phyloP scores from a whole-genome alignment of 1,140 invertebrate species.

The Drosophila tani region DNA sequence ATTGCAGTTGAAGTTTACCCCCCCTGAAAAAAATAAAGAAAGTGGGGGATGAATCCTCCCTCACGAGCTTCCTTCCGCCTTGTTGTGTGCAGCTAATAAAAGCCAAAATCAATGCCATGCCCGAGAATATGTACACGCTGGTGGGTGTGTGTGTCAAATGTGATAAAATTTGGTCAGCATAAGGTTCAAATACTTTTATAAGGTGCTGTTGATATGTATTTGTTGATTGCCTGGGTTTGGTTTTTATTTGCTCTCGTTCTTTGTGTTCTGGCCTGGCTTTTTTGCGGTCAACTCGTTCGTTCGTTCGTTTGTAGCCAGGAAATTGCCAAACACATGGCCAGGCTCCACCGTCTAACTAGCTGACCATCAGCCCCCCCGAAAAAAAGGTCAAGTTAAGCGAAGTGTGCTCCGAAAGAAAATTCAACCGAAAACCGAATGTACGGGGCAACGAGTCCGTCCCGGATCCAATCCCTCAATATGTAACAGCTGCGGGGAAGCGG shows the following conservation, averaged over 20 bases:
- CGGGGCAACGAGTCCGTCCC: background rate
- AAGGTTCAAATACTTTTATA: constrained; percentile 83
- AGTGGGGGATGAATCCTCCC: constrained; percentile 17
- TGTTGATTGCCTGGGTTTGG: constrained; percentile 80
- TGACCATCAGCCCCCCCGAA: constrained; percentile 26
- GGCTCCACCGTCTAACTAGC: constrained; percentile 50
- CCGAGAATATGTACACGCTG: constrained; percentile 1
- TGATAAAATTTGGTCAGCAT: constrained; percentile 83
- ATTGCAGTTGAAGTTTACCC: constrained; percentile 67
- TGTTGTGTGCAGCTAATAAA: constrained; percentile 74
- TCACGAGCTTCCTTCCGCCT: constrained; percentile 19
- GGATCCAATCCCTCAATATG: constrained; percentile 32
- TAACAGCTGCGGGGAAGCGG: constrained; percentile 41
- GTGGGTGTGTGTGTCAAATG: constrained; percentile 69
- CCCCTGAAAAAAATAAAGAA: background rate
- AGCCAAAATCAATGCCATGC: constrained; percentile 78
- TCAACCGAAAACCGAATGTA: constrained; percentile 37
- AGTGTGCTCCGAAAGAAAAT: constrained; percentile 55
- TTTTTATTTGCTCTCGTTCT: constrained; percentile 73
- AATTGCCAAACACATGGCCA: constrained; percentile 77
- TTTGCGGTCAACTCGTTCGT: constrained; percentile 82
- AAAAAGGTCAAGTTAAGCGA: constrained; percentile 70
- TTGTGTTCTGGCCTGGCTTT: constrained; percentile 71
- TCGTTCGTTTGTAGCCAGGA: constrained; percentile 79
- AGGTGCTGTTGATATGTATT: constrained; percentile 82